Conservation (phyloP, 2,113 vertebrate genomes). For the Nansenia antarctica region DNA sequence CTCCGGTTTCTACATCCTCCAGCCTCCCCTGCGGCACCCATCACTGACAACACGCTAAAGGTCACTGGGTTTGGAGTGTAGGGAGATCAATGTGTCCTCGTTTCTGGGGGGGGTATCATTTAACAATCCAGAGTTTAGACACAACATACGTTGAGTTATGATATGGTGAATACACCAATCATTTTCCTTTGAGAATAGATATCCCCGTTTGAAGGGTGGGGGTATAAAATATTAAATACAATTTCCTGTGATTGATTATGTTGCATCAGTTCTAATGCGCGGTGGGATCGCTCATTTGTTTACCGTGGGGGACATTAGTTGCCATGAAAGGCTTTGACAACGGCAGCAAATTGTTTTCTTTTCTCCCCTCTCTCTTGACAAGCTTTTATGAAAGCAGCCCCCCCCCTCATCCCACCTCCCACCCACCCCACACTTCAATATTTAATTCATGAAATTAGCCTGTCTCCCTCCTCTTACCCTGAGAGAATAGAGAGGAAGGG, state of each 20-base stretch:
- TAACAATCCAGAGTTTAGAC: not conserved
- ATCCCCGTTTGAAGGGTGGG: not conserved
- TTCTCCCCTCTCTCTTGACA: too few relatives aligned
- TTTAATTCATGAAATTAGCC: not conserved
- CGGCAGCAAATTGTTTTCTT: too few relatives aligned
- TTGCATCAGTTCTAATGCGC: too few relatives aligned
- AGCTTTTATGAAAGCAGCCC: too few relatives aligned
- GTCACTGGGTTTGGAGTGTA: not conserved
- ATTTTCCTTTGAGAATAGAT: not conserved
- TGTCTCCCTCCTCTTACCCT: not conserved
- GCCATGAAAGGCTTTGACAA: not conserved
- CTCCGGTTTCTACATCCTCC: too few relatives aligned
- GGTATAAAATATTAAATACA: not conserved
- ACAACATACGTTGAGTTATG: not conserved
- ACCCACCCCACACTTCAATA: not conserved
- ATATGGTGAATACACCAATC: not conserved
- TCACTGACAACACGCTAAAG: not conserved
- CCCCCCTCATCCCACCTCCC: too few relatives aligned
- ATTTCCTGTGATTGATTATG: not conserved
- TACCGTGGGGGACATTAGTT: too few relatives aligned
- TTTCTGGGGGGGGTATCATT: not conserved
- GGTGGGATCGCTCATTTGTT: too few relatives aligned
- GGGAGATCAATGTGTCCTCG: constrained; percentile 6
- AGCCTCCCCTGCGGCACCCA: too few relatives aligned
- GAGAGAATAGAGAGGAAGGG: not conserved